phyloP scores from a whole-genome alignment of 2,113 vertebrate species.

The Halcyon malimbica region DNA sequence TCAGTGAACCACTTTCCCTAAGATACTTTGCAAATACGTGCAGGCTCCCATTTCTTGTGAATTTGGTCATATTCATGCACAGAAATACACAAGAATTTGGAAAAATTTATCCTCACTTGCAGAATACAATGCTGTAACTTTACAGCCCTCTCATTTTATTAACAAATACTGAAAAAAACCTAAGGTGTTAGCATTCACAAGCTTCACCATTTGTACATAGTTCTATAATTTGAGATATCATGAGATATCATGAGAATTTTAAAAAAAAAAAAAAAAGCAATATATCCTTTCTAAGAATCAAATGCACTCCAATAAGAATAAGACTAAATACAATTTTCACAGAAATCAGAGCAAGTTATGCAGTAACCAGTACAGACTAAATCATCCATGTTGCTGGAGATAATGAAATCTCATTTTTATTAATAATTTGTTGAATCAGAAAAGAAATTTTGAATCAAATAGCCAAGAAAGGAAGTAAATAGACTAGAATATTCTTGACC shows the following conservation, averaged over 20 bases:
- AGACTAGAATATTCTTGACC: background rate
- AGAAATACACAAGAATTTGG: background rate
- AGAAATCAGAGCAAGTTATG: background rate
- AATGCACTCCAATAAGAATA: background rate
- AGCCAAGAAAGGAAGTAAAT: background rate
- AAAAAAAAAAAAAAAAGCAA: background rate
- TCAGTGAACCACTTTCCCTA: background rate
- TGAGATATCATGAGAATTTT: background rate
- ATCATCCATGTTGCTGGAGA: background rate
- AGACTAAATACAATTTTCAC: background rate
- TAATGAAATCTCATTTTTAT: conserved; percentile 7
- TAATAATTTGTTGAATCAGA: background rate
- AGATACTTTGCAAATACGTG: background rate
- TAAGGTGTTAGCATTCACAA: background rate
- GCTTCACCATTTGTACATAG: background rate
- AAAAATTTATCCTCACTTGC: background rate
- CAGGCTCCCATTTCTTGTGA: background rate
- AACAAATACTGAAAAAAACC: background rate
- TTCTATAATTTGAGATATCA: background rate
- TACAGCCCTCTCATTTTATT: background rate
- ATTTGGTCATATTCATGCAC: background rate
- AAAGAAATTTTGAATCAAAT: background rate
- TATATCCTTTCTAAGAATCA: background rate
- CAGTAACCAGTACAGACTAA: background rate
- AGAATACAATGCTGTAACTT: background rate